Evolutionary conservation across 2,113 vertebrate species (phyloP).

Genomic region (Leptodactylus fuscus): DNA sequence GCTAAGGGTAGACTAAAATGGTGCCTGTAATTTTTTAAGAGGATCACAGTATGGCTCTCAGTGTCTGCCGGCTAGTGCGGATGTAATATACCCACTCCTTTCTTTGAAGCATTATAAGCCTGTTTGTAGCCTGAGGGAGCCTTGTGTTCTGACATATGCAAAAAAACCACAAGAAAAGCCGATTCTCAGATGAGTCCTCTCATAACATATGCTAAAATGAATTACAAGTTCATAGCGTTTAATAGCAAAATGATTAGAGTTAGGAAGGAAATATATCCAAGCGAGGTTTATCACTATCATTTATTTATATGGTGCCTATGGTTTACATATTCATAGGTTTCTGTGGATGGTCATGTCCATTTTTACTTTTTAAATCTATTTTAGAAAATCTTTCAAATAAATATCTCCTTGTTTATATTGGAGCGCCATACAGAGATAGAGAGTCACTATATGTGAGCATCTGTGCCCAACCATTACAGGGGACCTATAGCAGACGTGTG

Average conservation of each 20-base stretch:
- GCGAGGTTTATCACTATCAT: conserved; percentile 26
- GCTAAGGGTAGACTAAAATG: not conserved
- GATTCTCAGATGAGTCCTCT: conserved; percentile 43
- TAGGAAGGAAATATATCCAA: conserved; percentile 22
- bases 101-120: conserved; percentile 33
- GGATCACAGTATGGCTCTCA: conserved; percentile 1
- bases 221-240: conserved; percentile 45
- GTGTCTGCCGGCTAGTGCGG: conserved; percentile 13
- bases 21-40: not conserved
- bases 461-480: not conserved
- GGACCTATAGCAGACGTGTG: too few species aligned
- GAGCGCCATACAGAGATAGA: not conserved
- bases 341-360: not conserved
- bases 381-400: not conserved
- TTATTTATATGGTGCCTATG: not conserved
- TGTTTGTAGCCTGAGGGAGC: conserved; percentile 47
- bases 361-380: not conserved
- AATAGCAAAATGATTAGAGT: conserved; percentile 36
- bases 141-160: conserved; percentile 45
- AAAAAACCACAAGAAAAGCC: conserved; percentile 41
- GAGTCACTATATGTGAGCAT: not conserved
- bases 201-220: conserved; percentile 48
- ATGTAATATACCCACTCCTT: not conserved
- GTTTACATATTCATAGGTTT: not conserved
- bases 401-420: not conserved